Conservation (phyloP, 2,888 invertebrate species). For the Yponomeuta plumbellus region DNA sequence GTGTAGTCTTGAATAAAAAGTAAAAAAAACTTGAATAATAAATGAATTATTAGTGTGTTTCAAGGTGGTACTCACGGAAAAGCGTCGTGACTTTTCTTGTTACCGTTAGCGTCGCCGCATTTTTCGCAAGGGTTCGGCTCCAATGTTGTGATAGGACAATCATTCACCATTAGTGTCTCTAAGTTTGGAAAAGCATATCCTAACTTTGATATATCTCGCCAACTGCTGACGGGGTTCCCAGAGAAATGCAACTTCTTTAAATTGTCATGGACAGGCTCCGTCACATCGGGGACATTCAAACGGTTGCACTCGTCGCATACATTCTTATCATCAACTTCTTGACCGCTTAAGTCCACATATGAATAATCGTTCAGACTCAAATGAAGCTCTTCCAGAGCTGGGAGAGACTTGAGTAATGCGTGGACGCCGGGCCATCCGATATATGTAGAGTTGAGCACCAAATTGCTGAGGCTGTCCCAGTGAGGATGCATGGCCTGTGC, state of each 20-base stretch:
- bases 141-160: conserved; percentile 84
- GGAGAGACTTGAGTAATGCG: conserved; percentile 83
- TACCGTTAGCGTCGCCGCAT: conserved; percentile 62
- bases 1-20: no score
- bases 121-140: conserved; percentile 79
- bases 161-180: conserved; percentile 89
- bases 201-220: conserved; percentile 89
- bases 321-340: conserved; percentile 52
- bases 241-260: conserved; percentile 91
- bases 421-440: conserved; percentile 91
- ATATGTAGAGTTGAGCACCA: conserved; percentile 92
- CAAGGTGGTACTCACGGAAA: conserved; percentile 65
- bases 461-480: conserved; percentile 81
- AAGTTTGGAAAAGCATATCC: conserved; percentile 91
- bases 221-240: conserved; percentile 89
- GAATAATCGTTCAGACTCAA: conserved; percentile 93
- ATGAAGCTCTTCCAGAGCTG: conserved; percentile 92
- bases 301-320: conserved; percentile 61
- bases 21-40: background rate
- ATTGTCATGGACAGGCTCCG: conserved; percentile 77
- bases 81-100: conserved; percentile 77
- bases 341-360: conserved; percentile 80
- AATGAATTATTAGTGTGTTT: background rate
- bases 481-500: conserved; percentile 64
- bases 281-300: conserved; percentile 45